Base-by-base conservation (phyloP, 2,888 invertebrate species). In the Creontiades dilutus region DNA sequence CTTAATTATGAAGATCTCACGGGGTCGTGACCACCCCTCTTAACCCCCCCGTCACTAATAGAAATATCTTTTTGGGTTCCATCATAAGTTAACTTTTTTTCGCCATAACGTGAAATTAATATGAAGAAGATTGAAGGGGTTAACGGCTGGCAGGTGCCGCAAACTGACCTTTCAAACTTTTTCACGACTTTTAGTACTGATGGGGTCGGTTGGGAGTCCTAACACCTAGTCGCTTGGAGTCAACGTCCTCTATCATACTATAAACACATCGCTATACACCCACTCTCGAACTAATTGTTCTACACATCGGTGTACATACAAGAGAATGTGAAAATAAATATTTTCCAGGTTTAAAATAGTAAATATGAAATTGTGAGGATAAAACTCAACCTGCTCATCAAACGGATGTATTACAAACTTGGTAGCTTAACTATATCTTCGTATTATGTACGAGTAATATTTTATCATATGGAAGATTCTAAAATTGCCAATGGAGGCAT, bases 1-100 rank as follows among this genome's bases (percentile, higher is more conserved):
- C n/a, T 19, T 61, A 61, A 61, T 61, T 61, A 61, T 61, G 61
- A 61, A 61, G n/a, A 61, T 61, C 61, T 61, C n/a, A 61, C 9
- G 19, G 19, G 61, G 61, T 61, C 61, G 61, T 61, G 61, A 61
- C 61, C 52, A 52, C 1, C 14, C 52, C 52, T 3, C 52, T 0
- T 12, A 7, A 48, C 9, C 11, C 37, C 37, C 7, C 37, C 37
- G 9, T 61, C 61, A 37, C 19, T 61, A 61, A 61, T 61, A 61
- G 61, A 61, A 61, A 61, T 61, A 11, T 61, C n/a, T 19, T 9
- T 61, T 61, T 61, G n/a, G 61, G 61, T 61, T 61, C 61, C 61
- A 61, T 61, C n/a, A 61, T 19, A 61, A 61, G 19, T 61, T 61
- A 61, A 61, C n/a, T 68, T 68, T 23, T 37, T 37, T 68, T 23